Base-by-base conservation (phyloP, 2,888 invertebrate species). In the Nematopogon swammerdamellus region DNA sequence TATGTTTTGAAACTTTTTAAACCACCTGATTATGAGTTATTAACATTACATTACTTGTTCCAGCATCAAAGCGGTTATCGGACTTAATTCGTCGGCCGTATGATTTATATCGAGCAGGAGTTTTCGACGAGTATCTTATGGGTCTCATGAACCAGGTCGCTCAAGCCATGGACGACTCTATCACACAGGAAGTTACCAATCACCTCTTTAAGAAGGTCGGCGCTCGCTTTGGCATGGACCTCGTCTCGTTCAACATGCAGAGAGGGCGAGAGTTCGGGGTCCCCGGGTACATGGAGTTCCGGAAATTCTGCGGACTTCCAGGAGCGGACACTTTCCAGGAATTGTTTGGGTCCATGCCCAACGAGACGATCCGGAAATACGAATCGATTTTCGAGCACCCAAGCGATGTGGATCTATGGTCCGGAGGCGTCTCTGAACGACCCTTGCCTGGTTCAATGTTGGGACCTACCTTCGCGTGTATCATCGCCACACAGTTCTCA, bases 91-190 rank as follows among this genome's bases (percentile, higher is more conserved):
- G 94, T 59, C 85, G 93, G 60, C 95, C 95, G 0, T 94, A 89
- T 65, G 94, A 95, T 69, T 76, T 95, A 55, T 95, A 95, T 72
- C 83, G 94, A 62, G 92, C 95, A 17, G 94, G 95, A 50, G 91
- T 94, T 3, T 74, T 95, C 25, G 95, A 95, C 64, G 93, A 95
- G 71, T 95, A 95, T 65, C 85, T 95, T 30, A 92, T 94, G 91
- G 95, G 95, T 36, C 74, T 95, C 55, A 90, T 93, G 88, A 95
- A 95, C 69, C 95, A 95, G 80, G 93, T 94, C 18, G 93, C 95
- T 1, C 94, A 95, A 70, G 93, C 94, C 63, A 94, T 95, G 92
- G 95, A 95, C 66, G 94, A 95, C 67, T 94, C 93, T 1, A 92
- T 95, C 56, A 95, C 95, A 0, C 87, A 86, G 60, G 85, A 94